Conservation (phyloP, 2,888 invertebrate genomes). For the Chydorus sphaericus region DNA sequence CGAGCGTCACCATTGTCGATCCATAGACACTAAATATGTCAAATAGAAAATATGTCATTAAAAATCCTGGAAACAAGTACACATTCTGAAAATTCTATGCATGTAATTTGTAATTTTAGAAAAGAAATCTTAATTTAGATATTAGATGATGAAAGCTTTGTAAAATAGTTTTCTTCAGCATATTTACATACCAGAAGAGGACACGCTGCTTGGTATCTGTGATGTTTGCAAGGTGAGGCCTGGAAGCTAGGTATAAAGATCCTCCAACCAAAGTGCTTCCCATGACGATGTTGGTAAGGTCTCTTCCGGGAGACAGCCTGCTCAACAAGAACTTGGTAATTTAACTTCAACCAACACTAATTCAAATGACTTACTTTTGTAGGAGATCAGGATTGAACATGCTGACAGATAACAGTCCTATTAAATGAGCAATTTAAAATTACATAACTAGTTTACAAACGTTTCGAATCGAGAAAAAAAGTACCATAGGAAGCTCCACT, state of each 20-base stretch:
- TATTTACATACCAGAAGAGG: constrained; percentile 43
- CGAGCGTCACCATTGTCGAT: constrained; percentile 70
- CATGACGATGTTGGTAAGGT: constrained; percentile 66
- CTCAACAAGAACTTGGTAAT: neutral
- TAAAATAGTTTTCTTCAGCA: neutral
- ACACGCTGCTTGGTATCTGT: constrained; percentile 41
- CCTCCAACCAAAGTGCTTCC: constrained; percentile 66
- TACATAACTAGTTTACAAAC: no score
- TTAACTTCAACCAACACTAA: neutral
- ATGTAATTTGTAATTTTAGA: no score
- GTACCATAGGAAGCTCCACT: neutral
- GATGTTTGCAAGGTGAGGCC: constrained; percentile 57
- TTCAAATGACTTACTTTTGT: constrained; percentile 39
- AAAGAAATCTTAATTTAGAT: no score
- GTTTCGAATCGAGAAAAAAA: no score
- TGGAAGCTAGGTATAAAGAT: constrained; percentile 64
- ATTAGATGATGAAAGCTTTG: no score
- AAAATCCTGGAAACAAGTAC: no score
- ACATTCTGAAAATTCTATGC: no score
- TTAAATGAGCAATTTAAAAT: no score
- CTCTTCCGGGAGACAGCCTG: constrained; percentile 54
- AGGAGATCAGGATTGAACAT: constrained; percentile 70
- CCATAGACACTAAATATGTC: constrained; percentile 40
- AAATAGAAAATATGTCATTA: constrained; percentile 2
- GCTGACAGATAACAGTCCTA: constrained; percentile 62